Evolutionary conservation across 2,888 invertebrate genomes (phyloP).

Genomic region (Mythimna loreyi): DNA sequence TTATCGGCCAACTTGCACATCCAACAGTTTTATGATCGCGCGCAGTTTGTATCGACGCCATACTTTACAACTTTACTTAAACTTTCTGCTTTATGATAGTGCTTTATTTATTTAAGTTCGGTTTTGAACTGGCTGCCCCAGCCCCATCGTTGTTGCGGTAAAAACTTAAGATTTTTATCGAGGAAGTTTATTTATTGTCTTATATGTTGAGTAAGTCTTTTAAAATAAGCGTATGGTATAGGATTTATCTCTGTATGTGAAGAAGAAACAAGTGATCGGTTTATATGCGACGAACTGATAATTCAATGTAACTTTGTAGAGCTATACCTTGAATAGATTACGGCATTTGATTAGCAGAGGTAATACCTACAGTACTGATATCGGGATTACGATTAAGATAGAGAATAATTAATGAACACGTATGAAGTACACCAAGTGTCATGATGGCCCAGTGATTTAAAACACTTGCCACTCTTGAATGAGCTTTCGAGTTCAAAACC

Average conservation of each 20-base stretch:
- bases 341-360: not conserved
- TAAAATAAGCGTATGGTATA: no score
- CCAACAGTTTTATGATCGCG: slow-evolving; percentile 54
- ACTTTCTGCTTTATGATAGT: slow-evolving; percentile 43
- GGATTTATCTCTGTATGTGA: no score
- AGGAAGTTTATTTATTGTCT: not conserved
- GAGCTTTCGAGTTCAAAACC: no score
- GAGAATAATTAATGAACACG: not conserved
- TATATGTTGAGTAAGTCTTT: no score
- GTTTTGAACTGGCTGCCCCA: not conserved
- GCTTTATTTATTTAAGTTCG: slow-evolving; percentile 42
- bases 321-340: slow-evolving; percentile 4
- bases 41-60: slow-evolving; percentile 46
- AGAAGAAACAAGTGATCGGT: slow-evolving; percentile 18
- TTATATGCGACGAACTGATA: slow-evolving; percentile 19
- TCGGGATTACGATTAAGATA: not conserved
- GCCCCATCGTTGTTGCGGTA: not conserved
- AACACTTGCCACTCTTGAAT: no score
- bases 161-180: not conserved
- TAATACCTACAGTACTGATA: not conserved
- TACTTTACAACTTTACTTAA: slow-evolving; percentile 38
- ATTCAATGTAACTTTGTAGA: slow-evolving; percentile 14
- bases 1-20: slow-evolving; percentile 54
- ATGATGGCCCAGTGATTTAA: no score
- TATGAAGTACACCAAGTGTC: not conserved